Base-by-base conservation (phyloP, 2,113 vertebrate species). In the Axis porcinus region DNA sequence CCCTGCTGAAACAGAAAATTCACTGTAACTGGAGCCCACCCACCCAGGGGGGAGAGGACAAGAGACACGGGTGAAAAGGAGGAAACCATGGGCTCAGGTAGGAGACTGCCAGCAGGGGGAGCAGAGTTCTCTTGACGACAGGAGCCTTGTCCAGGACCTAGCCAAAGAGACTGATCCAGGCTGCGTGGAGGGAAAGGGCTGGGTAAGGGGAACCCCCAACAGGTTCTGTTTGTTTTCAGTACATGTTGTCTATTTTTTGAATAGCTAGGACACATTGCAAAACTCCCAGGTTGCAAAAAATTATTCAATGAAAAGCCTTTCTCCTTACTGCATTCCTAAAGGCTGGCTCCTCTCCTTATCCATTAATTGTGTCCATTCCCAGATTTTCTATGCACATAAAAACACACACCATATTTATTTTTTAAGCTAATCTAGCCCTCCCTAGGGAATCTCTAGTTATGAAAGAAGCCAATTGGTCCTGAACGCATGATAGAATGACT, bases 51-150 rank as follows among this genome's bases (percentile, higher is more conserved):
- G 55, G 40, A 36, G 12, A 27, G 57, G 11, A 11, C n/a, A 19
- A 13, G 7, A 45, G 8, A 45, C 5, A 67, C 54, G 23, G 23
- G 55, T 30, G 3, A 47, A 36, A 30, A 64, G 16, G 16, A 25
- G 45, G n/a, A 47, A 9, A 55, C 30, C 0, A 0, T 11, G 50
- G 25, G 15, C 6, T 36, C 33, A 17, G 27, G 1, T 40, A 33
- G 17, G 6, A 43, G 2, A 40, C 7, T 27, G 55, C 91, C 97
- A 95, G 95, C 86, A 97, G 94, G 55, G 83, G 78, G 86, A 62
- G 60, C 97, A 92, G 86, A 70, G 36, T 89, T 83, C 86, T 60
- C 90, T 6, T 3, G 43, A 16, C 15, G 52, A 50, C 47, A 5
- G 67, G 58, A 87, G 55, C 52, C 50, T 86, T 9, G 64, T 88